Conservation (phyloP, 2,113 vertebrate species). For the Beaufortia kweichowensis region DNA sequence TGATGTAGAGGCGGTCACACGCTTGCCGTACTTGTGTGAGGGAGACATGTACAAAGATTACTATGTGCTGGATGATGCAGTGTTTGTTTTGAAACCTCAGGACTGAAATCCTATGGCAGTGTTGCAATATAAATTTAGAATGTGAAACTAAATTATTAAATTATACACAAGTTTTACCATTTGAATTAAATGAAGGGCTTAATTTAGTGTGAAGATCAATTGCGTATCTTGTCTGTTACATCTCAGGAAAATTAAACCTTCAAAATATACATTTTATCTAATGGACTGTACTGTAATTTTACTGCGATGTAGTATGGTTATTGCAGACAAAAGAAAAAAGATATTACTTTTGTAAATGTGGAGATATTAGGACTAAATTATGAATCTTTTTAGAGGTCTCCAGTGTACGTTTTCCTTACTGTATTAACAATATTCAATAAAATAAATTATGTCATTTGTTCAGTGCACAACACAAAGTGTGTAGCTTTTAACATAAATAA, state of each 20-base stretch:
- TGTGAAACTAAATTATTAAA: too few species aligned
- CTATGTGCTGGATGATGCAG: slow-evolving; percentile 93
- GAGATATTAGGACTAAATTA: background rate
- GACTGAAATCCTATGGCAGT: slow-evolving; percentile 1
- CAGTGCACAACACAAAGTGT: background rate
- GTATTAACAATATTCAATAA: background rate
- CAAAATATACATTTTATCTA: background rate
- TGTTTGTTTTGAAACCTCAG: slow-evolving; percentile 86
- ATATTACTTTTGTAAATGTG: background rate
- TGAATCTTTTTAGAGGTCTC: background rate
- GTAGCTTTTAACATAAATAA: background rate
- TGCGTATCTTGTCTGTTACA: background rate
- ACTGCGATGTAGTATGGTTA: background rate
- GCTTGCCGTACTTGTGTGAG: slow-evolving; percentile 95
- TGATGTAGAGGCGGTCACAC: slow-evolving; percentile 89
- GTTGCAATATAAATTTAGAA: too few species aligned
- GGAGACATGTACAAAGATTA: slow-evolving; percentile 98
- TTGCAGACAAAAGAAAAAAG: background rate
- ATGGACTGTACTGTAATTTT: background rate
- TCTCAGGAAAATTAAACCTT: slow-evolving; percentile 28
- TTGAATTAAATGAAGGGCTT: background rate
- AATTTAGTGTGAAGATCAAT: background rate
- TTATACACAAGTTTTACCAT: too few species aligned
- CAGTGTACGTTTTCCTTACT: too few species aligned
- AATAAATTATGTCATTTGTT: background rate